Evolutionary conservation across 1,140 invertebrate genomes (phyloP).

Genomic region (Hirudo medicinalis): DNA sequence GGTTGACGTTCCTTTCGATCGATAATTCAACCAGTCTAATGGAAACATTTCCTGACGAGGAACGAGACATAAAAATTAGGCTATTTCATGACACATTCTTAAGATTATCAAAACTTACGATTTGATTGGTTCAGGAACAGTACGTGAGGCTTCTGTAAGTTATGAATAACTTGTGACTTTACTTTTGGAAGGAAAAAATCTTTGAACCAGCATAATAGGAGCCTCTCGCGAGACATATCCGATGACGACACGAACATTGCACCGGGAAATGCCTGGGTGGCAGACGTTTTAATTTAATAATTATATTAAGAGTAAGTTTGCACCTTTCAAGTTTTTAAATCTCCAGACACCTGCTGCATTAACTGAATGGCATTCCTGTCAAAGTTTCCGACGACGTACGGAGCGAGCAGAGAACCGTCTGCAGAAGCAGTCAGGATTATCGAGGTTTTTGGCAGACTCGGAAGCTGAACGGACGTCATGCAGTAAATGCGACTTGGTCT

Average conservation of each 20-base stretch:
- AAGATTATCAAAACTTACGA: neutral
- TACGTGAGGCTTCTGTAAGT: neutral
- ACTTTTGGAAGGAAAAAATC: constrained; percentile 20
- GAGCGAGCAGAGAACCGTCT: constrained; percentile 18
- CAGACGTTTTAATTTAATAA: too few species aligned
- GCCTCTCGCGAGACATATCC: constrained; percentile 11
- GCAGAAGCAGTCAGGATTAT: constrained; percentile 18
- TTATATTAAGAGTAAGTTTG: too few species aligned
- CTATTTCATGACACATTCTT: too few species aligned
- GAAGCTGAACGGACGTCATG: constrained; percentile 12
- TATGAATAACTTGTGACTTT: neutral
- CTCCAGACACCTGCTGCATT: neutral
- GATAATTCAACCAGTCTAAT: constrained; percentile 6
- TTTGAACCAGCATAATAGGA: constrained; percentile 21
- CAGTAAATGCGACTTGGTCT: constrained; percentile 15
- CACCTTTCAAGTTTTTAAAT: too few species aligned
- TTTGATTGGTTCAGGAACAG: neutral
- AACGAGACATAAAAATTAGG: too few species aligned
- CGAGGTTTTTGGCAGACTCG: neutral
- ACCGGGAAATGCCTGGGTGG: constrained; percentile 16
- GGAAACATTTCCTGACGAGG: neutral
- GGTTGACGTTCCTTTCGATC: neutral
- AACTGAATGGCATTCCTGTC: neutral
- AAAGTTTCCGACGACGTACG: constrained; percentile 15
- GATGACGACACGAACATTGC: constrained; percentile 13